Evolutionary conservation across 1,140 invertebrate species (phyloP).

Genomic region (Gryllus bimaculatus): DNA sequence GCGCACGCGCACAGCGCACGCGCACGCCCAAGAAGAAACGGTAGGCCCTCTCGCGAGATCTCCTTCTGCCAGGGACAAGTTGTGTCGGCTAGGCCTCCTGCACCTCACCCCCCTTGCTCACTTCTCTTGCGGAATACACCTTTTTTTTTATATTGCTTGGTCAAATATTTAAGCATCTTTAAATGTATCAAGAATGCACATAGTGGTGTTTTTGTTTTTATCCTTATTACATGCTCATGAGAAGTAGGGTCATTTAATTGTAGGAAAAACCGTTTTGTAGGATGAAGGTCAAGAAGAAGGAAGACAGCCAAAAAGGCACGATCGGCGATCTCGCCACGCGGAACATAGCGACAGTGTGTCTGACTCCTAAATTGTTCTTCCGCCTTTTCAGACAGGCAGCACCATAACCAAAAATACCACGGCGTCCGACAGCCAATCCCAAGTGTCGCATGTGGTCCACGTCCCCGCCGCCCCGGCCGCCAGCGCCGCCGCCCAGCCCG

Average conservation of each 20-base stretch:
- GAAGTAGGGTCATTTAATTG: not conserved
- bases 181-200: not conserved
- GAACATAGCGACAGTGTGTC: slow-evolving; percentile 16
- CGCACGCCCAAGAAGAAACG: slow-evolving; percentile 43
- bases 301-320: slow-evolving; percentile 16
- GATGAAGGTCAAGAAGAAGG: slow-evolving; percentile 7
- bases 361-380: slow-evolving; percentile 18
- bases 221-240: not conserved
- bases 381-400: slow-evolving; percentile 15
- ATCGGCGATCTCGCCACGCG: slow-evolving; percentile 9
- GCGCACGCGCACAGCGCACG: too few relatives aligned
- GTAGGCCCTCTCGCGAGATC: slow-evolving; percentile 58
- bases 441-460: slow-evolving; percentile 11
- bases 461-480: slow-evolving; percentile 1
- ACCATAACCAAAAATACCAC: slow-evolving; percentile 13
- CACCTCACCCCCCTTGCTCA: not conserved
- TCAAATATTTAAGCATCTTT: not conserved
- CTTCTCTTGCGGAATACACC: not conserved
- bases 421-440: slow-evolving; percentile 16
- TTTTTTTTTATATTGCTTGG: not conserved
- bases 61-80: slow-evolving; percentile 63
- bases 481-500: not conserved
- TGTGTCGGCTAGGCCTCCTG: slow-evolving; percentile 23
- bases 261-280: slow-evolving; percentile 17
- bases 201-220: not conserved